phyloP scores from a whole-genome alignment of 2,888 invertebrate species.

The Plebejus argus region DNA sequence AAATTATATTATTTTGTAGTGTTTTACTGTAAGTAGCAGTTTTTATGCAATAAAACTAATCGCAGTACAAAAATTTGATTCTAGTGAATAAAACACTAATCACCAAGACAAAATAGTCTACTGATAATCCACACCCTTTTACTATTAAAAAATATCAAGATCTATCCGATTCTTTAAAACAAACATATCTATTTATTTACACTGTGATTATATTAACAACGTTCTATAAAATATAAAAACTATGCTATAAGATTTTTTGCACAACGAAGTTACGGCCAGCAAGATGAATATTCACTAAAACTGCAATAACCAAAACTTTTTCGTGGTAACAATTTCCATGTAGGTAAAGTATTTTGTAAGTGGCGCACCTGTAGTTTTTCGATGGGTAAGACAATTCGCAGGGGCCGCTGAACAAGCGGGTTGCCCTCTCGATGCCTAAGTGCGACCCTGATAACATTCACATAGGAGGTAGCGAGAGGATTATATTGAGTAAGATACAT shows the following conservation, averaged over 20 bases:
- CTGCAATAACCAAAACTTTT: not conserved
- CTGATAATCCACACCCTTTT: too few relatives aligned
- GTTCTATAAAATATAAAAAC: too few relatives aligned
- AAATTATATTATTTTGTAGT: slow-evolving; percentile 1
- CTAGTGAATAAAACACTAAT: too few relatives aligned
- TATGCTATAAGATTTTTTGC: too few relatives aligned
- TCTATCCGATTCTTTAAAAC: too few relatives aligned
- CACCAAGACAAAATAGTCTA: too few relatives aligned
- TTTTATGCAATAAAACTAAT: too few relatives aligned
- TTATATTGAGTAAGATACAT: not conserved
- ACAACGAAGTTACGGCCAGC: too few relatives aligned
- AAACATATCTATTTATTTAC: too few relatives aligned
- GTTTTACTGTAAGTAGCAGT: not conserved
- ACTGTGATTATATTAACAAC: too few relatives aligned
- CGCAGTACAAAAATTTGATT: too few relatives aligned
- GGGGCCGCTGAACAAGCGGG: slow-evolving; percentile 24
- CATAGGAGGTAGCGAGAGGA: not conserved
- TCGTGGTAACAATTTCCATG: slow-evolving; percentile 4
- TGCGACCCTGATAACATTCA: slow-evolving; percentile 17
- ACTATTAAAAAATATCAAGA: too few relatives aligned
- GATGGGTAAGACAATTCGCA: slow-evolving; percentile 19
- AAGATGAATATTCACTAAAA: not conserved
- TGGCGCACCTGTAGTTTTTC: slow-evolving; percentile 14
- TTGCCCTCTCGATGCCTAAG: slow-evolving; percentile 20
- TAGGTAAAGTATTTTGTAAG: slow-evolving; percentile 11